phyloP scores from a whole-genome alignment of 2,888 invertebrate genomes.

The Cancer borealis region DNA sequence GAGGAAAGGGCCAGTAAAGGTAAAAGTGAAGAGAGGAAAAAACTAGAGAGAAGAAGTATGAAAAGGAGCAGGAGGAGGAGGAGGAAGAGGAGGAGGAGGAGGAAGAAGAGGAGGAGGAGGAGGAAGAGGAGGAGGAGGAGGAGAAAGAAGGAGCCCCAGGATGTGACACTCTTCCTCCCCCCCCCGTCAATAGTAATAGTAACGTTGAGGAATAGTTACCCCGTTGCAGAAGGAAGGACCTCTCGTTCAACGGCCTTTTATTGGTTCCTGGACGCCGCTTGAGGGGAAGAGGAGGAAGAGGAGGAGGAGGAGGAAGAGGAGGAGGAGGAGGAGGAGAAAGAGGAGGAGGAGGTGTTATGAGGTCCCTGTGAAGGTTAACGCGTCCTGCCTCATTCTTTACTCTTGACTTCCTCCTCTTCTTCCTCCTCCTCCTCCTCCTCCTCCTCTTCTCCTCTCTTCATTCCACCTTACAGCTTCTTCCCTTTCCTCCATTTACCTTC shows the following conservation, averaged over 20 bases:
- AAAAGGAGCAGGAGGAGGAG: neutral
- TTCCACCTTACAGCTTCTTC: neutral
- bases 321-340: neutral
- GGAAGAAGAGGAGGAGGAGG: neutral
- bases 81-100: slow-evolving; percentile 5
- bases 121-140: neutral
- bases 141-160: neutral
- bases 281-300: neutral
- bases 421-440: slow-evolving; percentile 8
- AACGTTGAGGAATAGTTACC: neutral
- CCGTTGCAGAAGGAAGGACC: neutral
- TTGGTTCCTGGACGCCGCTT: neutral
- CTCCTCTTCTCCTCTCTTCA: neutral
- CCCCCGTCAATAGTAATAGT: neutral
- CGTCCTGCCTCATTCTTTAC: neutral
- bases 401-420: neutral
- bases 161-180: neutral
- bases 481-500: neutral
- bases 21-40: neutral
- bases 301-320: neutral
- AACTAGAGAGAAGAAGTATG: neutral
- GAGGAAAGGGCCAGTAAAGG: neutral
- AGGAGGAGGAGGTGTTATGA: slow-evolving; percentile 2
- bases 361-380: neutral
- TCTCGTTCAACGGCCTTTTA: neutral